These are phyloP conservation scores for Malurus alboscapulatus DNA, from an alignment of 2,113 vertebrate genomes.

Conservation along the genomic window DNA sequence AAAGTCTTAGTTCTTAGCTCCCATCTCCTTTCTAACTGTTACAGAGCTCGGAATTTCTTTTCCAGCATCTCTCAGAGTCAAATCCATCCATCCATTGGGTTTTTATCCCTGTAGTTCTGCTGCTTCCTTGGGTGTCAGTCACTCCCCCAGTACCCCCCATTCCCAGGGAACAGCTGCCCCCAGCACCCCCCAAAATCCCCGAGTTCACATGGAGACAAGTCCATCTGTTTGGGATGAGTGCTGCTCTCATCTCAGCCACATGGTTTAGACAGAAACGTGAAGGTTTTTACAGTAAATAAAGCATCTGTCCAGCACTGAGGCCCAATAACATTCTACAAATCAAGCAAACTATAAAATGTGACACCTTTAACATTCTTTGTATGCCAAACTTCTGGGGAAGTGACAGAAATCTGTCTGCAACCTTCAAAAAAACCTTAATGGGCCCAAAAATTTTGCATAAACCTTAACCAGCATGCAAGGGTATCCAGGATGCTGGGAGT, in stretches of 20 bases:
- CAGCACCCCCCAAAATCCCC: rapidly evolving
- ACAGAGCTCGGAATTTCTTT: background rate
- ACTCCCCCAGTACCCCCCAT: background rate
- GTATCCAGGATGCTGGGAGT: background rate
- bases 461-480: background rate
- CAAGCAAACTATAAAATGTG: background rate
- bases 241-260: background rate
- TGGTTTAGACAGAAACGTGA: background rate
- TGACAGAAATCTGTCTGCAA: background rate
- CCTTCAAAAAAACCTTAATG: background rate
- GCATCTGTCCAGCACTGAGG: background rate
- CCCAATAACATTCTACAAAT: background rate
- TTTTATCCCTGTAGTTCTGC: background rate
- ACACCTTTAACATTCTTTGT: background rate
- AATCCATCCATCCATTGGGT: background rate
- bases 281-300: background rate
- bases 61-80: background rate
- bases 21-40: background rate
- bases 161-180: background rate
- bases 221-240: background rate
- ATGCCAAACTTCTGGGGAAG: background rate
- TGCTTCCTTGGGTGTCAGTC: background rate
- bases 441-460: background rate
- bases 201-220: rapidly evolving
- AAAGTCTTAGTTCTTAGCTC: background rate